A percentile compares a stretch with the other conserved stretches of the same genome.
Conservation (phyloP, 2,888 invertebrate genomes). For the Camptogramma bilineatum region DNA sequence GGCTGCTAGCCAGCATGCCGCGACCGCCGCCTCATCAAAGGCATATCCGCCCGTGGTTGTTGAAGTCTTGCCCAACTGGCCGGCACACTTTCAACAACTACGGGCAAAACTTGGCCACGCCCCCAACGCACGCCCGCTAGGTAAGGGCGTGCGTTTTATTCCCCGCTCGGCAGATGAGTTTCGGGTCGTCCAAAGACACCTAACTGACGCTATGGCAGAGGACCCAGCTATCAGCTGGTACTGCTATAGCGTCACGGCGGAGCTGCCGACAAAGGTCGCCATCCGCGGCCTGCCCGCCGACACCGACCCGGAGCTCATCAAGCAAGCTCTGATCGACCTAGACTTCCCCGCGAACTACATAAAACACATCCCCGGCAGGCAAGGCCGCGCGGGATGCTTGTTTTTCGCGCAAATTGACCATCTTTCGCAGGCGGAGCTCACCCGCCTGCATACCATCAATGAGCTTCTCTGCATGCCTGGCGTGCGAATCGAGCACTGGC, state of each 20-base stretch:
- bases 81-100: not conserved
- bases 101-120: not conserved
- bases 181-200: slow-evolving; percentile 36
- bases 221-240: slow-evolving; percentile 33
- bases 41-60: slow-evolving; percentile 32
- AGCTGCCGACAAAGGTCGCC: not conserved
- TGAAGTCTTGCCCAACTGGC: slow-evolving; percentile 17
- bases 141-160: not conserved
- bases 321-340: slow-evolving; percentile 6
- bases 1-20: not conserved
- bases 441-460: not conserved
- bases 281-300: not conserved
- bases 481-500: slow-evolving; percentile 4
- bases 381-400: slow-evolving; percentile 4
- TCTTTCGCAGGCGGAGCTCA: not conserved
- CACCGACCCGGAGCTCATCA: not conserved
- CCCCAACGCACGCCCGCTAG: not conserved
- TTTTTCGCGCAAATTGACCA: slow-evolving; percentile 14
- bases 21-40: not conserved
- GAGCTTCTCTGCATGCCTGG: slow-evolving; percentile 19
- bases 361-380: not conserved
- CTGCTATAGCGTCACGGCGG: slow-evolving; percentile 31
- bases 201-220: slow-evolving; percentile 20
- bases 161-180: slow-evolving; percentile 35
- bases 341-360: slow-evolving; percentile 12